Evolutionary conservation across 2,113 vertebrate genomes (phyloP), one percentile per base, ranked within the genome.

Genomic region (Lota lota): DNA sequence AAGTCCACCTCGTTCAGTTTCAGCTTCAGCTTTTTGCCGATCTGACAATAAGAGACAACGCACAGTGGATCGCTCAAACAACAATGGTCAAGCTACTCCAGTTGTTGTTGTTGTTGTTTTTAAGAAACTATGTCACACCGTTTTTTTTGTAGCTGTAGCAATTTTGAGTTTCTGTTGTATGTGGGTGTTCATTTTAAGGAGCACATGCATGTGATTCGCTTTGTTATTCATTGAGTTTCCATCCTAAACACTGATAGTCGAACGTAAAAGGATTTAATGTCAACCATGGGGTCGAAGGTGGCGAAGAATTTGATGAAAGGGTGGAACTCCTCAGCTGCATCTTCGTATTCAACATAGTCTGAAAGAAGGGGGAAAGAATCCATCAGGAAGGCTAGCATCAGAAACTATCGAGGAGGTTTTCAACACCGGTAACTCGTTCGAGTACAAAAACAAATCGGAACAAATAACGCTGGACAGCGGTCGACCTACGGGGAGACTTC

Each of bases 271-370:
- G 28, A 54, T 33, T 40, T 57, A 21, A 20, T 6, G 61, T 59
- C n/a, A 80, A 95, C 95, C 94, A 95, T 95, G 83, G 91, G 76
- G 72, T 96, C 94, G 21, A 95, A 97, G 50, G 95, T 98, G 67
- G 94, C 95, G 18, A 90, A 98, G 90, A 97, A 98, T 57, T 94
- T 93, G 77, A 98, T 90, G 70, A 95, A 96, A 15, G 96, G 96
- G 51, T 97, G 96, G 63, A 96, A 97, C 72, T 96, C 94, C 71
- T 94, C 94, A 0, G 96, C 95, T 0, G 96, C 95, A 0, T 95
- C 94, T 19, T 94, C 90, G 0, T 77, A 98, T 78, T 95, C 95
- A 22, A 94, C 93, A 87, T 89, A 98, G 76, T 95, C 95, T 97
- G 87, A 36, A 2, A 15, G 50, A 68, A 63, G 63, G 1, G 5